Base-by-base conservation (phyloP, 1,140 invertebrate species). In the Himalopsyche phryganea region DNA sequence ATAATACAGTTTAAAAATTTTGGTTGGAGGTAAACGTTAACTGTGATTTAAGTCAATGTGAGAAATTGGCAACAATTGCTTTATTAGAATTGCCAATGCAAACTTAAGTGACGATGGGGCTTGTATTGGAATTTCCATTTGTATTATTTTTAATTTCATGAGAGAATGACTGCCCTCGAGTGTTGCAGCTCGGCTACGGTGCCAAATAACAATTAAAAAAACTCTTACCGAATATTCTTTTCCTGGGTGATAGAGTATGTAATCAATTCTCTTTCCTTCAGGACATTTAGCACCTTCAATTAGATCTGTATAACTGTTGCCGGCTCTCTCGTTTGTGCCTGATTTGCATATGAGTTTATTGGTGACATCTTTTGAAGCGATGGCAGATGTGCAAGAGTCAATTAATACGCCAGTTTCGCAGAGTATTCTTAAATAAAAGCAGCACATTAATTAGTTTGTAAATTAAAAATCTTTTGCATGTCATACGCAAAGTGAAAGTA, bases 181-280 rank as follows among this genome's bases (percentile, higher is more conserved):
- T n/a, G n/a, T n/a, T n/a, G n/a, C n/a, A n/a, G n/a, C n/a, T n/a
- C n/a, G n/a, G n/a, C n/a, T n/a, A n/a, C n/a, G n/a, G n/a, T n/a
- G n/a, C n/a, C n/a, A n/a, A n/a, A n/a, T n/a, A n/a, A n/a, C n/a
- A n/a, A n/a, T n/a, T n/a, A n/a, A n/a, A n/a, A n/a, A n/a, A n/a
- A n/a, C n/a, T n/a, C 41, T 65, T 71, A 83, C 83, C 69, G 81
- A 72, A 60, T 72, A 72, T 13, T 73, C 71, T 44, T 78, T 67
- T 52, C 80, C 80, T 33, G 79, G 68, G 65, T 83, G 76, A 65
- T 87, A 94, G 53, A 97, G 74, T 58, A 97, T 89, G 71, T 96
- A 92, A 78, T 98, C 95, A 60, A 98, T 92, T 52, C 94, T 81
- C 68, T 92, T 91, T 18, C 94, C 93, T 46, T 85, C 72, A 2